Evolutionary conservation across 1,140 invertebrate genomes (phyloP).

Genomic region (Lycorma delicatula): DNA sequence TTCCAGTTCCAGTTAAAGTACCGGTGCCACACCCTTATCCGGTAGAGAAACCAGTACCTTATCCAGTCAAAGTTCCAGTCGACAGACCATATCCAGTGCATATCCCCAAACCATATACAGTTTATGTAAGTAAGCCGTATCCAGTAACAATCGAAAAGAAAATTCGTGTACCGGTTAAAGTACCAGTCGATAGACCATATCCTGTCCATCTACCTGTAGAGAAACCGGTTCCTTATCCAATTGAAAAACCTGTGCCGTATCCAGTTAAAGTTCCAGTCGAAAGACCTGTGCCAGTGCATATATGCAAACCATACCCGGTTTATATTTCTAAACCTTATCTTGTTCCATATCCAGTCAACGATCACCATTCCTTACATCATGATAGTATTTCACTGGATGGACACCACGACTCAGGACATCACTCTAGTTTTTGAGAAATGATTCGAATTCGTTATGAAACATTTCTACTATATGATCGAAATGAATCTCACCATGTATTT

Average conservation of each 20-base stretch:
- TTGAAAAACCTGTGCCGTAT: slow-evolving; percentile 25
- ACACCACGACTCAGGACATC: no score
- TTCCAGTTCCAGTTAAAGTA: slow-evolving; percentile 55
- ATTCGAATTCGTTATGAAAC: no score
- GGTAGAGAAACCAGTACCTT: slow-evolving; percentile 28
- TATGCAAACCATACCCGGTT: slow-evolving; percentile 27
- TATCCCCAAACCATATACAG: slow-evolving; percentile 9
- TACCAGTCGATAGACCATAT: slow-evolving; percentile 44
- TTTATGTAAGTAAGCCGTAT: slow-evolving; percentile 1
- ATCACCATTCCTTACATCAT: no score
- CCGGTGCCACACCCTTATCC: slow-evolving; percentile 58
- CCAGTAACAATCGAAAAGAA: slow-evolving; percentile 42
- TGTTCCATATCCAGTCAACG: no score
- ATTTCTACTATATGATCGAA: no score
- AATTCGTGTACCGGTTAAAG: slow-evolving; percentile 45
- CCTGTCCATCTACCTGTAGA: slow-evolving; percentile 37
- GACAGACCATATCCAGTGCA: slow-evolving; percentile 11
- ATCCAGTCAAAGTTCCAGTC: slow-evolving; percentile 25
- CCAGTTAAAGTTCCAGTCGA: slow-evolving; percentile 50
- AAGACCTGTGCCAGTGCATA: slow-evolving; percentile 25
- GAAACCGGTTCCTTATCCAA: slow-evolving; percentile 53
- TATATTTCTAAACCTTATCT: slow-evolving; percentile 23
- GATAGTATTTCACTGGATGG: no score
- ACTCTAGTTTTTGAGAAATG: no score
- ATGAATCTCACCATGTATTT: no score